These are phyloP conservation scores for Drosophila anomelani DNA, from an alignment of 2,888 invertebrate genomes.

Conservation along the genomic window DNA sequence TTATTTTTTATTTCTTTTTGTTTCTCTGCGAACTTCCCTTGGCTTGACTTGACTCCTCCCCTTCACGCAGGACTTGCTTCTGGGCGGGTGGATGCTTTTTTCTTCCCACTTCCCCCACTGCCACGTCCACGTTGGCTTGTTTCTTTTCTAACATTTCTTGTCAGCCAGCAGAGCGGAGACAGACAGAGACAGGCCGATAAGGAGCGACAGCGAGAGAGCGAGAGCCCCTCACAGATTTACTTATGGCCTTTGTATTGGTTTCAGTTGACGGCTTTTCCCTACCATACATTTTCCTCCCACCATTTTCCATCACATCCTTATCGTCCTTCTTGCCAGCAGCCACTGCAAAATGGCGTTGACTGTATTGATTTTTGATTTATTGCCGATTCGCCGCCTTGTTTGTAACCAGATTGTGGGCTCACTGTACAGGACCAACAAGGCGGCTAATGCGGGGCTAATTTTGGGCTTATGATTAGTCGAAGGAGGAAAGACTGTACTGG, in stretches of 20 bases:
- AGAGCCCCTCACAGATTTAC: slow-evolving; percentile 54
- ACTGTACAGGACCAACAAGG: slow-evolving; percentile 25
- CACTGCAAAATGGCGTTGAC: slow-evolving; percentile 68
- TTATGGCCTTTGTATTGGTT: slow-evolving; percentile 77
- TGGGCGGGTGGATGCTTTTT: slow-evolving; percentile 34
- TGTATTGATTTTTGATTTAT: slow-evolving; percentile 75
- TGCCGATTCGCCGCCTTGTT: slow-evolving; percentile 35
- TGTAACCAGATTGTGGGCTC: slow-evolving; percentile 16
- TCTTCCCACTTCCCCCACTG: background rate
- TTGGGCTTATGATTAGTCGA: slow-evolving; percentile 20
- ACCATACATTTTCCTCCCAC: slow-evolving; percentile 2
- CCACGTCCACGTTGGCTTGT: slow-evolving; percentile 16
- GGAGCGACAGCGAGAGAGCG: background rate
- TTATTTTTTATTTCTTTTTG: slow-evolving; percentile 73
- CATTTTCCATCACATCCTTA: background rate
- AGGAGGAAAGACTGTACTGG: slow-evolving; percentile 18
- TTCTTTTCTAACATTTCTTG: slow-evolving; percentile 69
- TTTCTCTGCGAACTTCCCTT: slow-evolving; percentile 36
- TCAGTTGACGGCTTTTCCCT: slow-evolving; percentile 57
- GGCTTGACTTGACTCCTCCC: slow-evolving; percentile 72
- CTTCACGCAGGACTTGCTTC: slow-evolving; percentile 3
- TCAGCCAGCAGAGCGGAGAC: slow-evolving; percentile 41
- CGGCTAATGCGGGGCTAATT: slow-evolving; percentile 22
- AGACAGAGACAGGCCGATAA: slow-evolving; percentile 30
- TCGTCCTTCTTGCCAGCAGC: slow-evolving; percentile 28